A percentile compares a stretch with the other conserved stretches of the same genome.
phyloP scores from a whole-genome alignment of 2,888 invertebrate species.

The Emmelina monodactyla region DNA sequence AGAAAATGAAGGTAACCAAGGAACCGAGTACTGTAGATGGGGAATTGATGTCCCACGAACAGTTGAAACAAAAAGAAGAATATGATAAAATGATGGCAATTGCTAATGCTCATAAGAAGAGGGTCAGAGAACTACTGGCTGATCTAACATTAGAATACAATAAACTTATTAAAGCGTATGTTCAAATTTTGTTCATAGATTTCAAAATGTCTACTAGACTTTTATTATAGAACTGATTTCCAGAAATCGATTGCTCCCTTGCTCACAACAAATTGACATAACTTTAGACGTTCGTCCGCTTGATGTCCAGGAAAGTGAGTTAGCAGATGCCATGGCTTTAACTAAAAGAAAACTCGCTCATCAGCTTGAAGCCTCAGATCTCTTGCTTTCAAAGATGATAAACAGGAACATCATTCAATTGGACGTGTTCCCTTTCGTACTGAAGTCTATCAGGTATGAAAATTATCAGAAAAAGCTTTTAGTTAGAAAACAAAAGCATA shows the following conservation, averaged over 20 bases:
- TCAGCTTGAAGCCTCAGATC: conserved; percentile 73
- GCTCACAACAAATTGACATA: conserved; percentile 70
- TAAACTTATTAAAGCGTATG: conserved; percentile 61
- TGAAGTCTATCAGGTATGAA: conserved; percentile 68
- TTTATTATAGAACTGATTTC: conserved; percentile 4
- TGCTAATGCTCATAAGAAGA: conserved; percentile 70
- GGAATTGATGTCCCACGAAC: conserved; percentile 65
- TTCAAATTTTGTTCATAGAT: conserved; percentile 6
- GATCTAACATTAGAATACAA: conserved; percentile 66
- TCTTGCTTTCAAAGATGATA: conserved; percentile 69
- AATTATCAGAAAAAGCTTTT: too few relatives aligned
- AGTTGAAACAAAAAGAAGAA: conserved; percentile 74
- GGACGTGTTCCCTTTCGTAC: conserved; percentile 69
- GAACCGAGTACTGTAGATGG: conserved; percentile 48
- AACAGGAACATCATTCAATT: conserved; percentile 72
- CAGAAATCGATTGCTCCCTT: conserved; percentile 67
- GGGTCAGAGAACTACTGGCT: conserved; percentile 60
- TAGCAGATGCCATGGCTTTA: conserved; percentile 69
- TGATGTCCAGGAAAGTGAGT: conserved; percentile 63
- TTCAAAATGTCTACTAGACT: neutral
- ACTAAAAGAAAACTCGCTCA: conserved; percentile 73
- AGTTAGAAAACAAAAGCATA: too few relatives aligned
- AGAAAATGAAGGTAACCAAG: conserved; percentile 28
- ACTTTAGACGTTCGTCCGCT: conserved; percentile 74
- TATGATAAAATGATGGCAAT: conserved; percentile 67